Evolutionary conservation across 1,140 invertebrate species (phyloP).

Genomic region (Calephelis nemesis): DNA sequence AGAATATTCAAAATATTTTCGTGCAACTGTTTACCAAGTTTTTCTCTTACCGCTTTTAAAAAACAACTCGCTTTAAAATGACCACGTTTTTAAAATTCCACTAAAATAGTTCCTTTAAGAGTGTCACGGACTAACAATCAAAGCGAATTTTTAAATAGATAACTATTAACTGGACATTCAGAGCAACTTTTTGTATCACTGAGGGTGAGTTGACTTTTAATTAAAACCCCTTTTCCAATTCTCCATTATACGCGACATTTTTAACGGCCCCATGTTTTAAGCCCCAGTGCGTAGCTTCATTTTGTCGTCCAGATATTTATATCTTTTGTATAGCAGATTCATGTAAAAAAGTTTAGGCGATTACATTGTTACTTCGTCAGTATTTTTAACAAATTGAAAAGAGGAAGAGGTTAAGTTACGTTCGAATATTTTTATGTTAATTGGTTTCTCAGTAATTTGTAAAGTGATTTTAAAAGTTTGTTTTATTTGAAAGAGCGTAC

Average conservation of each 20-base stretch:
- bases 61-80: no score
- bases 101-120: conserved; percentile 10
- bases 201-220: conserved; percentile 61
- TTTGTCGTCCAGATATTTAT: conserved; percentile 17
- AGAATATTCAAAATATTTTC: no score
- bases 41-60: no score
- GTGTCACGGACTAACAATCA: conserved; percentile 30
- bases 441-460: no score
- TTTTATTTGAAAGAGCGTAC: no score
- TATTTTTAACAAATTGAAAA: no score
- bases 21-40: no score
- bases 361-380: background rate
- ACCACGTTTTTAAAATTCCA: background rate
- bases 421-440: no score
- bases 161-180: conserved; percentile 44
- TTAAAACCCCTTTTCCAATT: conserved; percentile 57
- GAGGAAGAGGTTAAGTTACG: no score
- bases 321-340: background rate
- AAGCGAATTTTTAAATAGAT: conserved; percentile 34
- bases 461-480: no score
- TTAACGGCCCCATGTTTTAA: conserved; percentile 45
- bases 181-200: conserved; percentile 56
- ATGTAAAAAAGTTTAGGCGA: background rate
- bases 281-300: conserved; percentile 25
- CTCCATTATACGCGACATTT: conserved; percentile 61